A percentile compares a stretch with the other conserved stretches of the same genome.
Conservation (phyloP, 1,140 invertebrate species). For the Rhyacophila brunnea region DNA sequence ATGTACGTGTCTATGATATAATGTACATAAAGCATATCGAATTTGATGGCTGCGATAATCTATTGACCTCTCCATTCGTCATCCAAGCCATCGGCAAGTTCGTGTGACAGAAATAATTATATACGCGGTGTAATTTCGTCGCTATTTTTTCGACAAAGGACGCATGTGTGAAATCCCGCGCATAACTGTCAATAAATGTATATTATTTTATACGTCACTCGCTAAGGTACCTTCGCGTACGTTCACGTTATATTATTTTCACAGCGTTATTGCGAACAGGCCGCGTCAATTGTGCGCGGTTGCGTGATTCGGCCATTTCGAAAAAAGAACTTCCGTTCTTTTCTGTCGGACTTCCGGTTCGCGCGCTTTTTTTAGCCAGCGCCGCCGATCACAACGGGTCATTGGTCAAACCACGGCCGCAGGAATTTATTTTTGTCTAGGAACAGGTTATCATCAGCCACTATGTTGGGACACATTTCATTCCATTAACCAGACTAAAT, state of each 20-base stretch:
- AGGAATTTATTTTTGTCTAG: too few species aligned
- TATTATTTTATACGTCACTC: too few species aligned
- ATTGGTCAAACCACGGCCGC: constrained; percentile 19
- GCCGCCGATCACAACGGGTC: constrained; percentile 9
- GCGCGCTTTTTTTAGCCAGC: constrained; percentile 9
- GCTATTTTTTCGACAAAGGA: constrained; percentile 9
- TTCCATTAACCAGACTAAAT: too few species aligned
- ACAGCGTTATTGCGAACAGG: constrained; percentile 15
- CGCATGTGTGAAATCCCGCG: constrained; percentile 15
- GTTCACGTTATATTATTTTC: not conserved
- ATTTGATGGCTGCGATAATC: constrained; percentile 1
- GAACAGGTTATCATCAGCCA: too few species aligned
- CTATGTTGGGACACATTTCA: too few species aligned
- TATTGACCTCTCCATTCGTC: constrained; percentile 9
- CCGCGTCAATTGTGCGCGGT: constrained; percentile 11
- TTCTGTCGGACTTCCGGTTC: constrained; percentile 25
- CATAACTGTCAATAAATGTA: constrained; percentile 15
- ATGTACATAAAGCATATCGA: too few species aligned
- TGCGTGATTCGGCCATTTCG: constrained; percentile 26
- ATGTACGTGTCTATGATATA: too few species aligned
- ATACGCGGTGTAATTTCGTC: constrained; percentile 14
- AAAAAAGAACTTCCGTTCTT: constrained; percentile 15
- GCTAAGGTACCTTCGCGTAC: too few species aligned
- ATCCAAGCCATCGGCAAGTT: constrained; percentile 1
- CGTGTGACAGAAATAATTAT: constrained; percentile 13